A percentile compares a stretch with the other conserved stretches of the same genome.
phyloP scores from a whole-genome alignment of 2,113 vertebrate genomes.

The Riparia riparia region DNA sequence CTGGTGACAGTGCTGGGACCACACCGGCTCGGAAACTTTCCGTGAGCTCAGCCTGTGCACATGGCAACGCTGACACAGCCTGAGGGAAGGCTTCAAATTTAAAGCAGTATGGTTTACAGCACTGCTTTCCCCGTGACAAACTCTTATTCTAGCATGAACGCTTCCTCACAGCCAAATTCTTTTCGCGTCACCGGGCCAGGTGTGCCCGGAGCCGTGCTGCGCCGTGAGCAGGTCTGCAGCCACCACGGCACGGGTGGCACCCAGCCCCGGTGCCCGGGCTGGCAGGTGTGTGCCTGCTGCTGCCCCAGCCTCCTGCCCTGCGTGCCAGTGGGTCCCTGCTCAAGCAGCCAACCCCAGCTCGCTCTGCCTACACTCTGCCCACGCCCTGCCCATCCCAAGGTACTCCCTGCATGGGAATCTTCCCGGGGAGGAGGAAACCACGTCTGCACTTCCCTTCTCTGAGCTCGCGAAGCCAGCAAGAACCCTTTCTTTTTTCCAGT shows the following conservation, averaged over 20 bases:
- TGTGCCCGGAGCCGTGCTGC: background rate
- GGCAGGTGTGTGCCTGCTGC: background rate
- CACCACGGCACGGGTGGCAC: fast-evolving
- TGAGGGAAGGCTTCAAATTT: background rate
- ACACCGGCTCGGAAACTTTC: fast-evolving
- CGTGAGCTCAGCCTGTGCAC: fast-evolving
- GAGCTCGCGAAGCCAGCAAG: fast-evolving
- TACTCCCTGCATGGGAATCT: background rate
- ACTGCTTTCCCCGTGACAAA: background rate
- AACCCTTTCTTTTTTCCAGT: background rate
- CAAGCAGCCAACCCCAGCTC: background rate
- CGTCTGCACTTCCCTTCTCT: fast-evolving
- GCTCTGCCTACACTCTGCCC: background rate
- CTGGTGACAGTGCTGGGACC: background rate
- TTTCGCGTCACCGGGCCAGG: background rate
- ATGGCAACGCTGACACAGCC: background rate
- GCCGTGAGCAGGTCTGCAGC: fast-evolving
- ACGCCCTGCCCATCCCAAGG: background rate
- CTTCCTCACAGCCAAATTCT: background rate
- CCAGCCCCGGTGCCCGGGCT: background rate
- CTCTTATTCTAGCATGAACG: background rate
- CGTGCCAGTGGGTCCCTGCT: fast-evolving
- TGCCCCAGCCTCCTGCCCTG: background rate
- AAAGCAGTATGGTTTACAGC: background rate
- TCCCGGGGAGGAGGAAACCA: background rate